phyloP scores from a whole-genome alignment of 2,888 invertebrate genomes.

The Oasisia sp. region DNA sequence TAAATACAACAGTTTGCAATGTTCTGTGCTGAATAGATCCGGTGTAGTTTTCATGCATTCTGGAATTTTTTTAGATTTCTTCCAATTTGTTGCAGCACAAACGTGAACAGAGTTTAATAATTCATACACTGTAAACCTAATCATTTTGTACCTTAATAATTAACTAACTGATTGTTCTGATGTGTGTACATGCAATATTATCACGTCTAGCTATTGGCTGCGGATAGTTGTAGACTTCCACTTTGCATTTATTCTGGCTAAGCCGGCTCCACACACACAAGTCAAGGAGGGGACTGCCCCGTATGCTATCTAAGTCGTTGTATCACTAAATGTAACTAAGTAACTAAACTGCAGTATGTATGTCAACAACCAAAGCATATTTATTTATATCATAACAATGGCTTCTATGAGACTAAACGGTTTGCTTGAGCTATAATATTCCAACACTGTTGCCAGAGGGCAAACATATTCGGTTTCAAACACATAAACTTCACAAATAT shows the following conservation, averaged over 20 bases:
- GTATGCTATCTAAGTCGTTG: too few species aligned
- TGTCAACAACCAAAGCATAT: too few species aligned
- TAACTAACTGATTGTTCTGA: neutral
- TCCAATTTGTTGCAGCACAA: neutral
- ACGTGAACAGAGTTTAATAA: neutral
- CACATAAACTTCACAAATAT: too few species aligned
- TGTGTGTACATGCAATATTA: neutral
- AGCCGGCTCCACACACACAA: too few species aligned
- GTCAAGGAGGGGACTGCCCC: too few species aligned
- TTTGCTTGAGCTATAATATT: neutral
- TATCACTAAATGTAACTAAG: too few species aligned
- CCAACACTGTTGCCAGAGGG: neutral
- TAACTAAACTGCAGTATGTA: too few species aligned
- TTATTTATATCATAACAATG: neutral
- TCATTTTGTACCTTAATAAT: neutral
- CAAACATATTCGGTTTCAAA: neutral
- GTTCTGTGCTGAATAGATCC: neutral
- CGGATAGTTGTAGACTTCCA: neutral
- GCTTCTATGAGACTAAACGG: too few species aligned
- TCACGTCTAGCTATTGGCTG: neutral
- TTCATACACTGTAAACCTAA: neutral
- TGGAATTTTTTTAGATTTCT: neutral
- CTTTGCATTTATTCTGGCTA: neutral
- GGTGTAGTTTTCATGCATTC: neutral
- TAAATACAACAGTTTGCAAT: conserved; percentile 18